A percentile compares a stretch with the other conserved stretches of the same genome.
Conservation (phyloP, 2,113 vertebrate species). For the Menura novaehollandiae region DNA sequence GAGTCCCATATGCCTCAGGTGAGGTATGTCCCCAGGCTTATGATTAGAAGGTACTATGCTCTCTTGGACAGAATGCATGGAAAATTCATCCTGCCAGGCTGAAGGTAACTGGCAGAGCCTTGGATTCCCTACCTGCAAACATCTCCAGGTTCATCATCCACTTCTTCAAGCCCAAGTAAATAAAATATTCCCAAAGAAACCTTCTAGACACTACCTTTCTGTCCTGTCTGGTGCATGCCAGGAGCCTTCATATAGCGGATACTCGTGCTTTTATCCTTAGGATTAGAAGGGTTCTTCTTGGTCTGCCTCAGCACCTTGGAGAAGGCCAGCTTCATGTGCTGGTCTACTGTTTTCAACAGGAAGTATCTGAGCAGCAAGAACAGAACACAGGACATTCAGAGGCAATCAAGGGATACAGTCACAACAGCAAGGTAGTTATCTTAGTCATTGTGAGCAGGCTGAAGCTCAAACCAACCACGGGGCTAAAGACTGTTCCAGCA, state of each 20-base stretch:
- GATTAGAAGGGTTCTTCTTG: constrained; percentile 95
- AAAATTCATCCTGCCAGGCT: not conserved
- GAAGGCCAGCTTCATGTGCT: constrained; percentile 98
- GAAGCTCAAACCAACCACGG: not conserved
- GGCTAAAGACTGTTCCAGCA: not conserved
- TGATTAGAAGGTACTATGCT: not conserved
- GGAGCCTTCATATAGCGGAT: constrained; percentile 94
- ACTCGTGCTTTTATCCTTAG: constrained; percentile 98
- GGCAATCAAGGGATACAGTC: not conserved
- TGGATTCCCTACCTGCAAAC: constrained; percentile 3
- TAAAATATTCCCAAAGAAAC: not conserved
- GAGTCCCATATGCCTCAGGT: not conserved
- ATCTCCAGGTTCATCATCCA: not conserved
- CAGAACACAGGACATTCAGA: not conserved
- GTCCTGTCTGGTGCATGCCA: constrained; percentile 85
- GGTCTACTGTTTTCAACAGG: constrained; percentile 90
- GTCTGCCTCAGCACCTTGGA: constrained; percentile 97
- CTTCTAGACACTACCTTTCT: constrained; percentile 85
- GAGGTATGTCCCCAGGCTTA: not conserved
- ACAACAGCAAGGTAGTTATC: not conserved
- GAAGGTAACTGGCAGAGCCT: not conserved
- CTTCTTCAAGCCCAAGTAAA: constrained; percentile 9
- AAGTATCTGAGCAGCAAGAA: constrained; percentile 83
- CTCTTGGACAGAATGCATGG: not conserved
- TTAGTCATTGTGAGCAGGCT: not conserved